phyloP scores from a whole-genome alignment of 2,888 invertebrate species.

The Tiphia femorata region DNA sequence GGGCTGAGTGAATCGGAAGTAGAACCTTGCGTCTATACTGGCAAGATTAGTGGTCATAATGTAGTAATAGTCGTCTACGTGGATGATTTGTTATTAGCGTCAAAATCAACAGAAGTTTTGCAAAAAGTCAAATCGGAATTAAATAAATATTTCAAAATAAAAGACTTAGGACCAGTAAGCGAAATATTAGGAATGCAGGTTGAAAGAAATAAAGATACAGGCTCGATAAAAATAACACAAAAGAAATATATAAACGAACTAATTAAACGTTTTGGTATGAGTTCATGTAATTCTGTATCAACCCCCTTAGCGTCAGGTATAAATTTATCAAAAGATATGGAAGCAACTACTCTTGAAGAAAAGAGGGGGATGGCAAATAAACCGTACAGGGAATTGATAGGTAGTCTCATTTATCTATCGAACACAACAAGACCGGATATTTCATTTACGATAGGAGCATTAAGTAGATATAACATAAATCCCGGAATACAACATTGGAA shows the following conservation, averaged over 20 bases:
- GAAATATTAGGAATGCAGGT: constrained; percentile 10
- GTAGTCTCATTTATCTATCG: constrained; percentile 2
- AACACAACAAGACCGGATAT: constrained; percentile 9
- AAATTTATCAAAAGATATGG: too few species aligned
- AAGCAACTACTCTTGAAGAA: neutral
- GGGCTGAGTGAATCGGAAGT: constrained; percentile 8
- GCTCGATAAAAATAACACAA: neutral
- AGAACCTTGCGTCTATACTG: constrained; percentile 26
- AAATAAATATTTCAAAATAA: constrained; percentile 3
- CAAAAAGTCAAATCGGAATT: neutral
- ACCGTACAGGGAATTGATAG: constrained; percentile 7
- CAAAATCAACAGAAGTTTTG: neutral
- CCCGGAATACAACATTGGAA: constrained; percentile 3
- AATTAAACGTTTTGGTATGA: neutral
- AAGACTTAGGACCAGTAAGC: constrained; percentile 1
- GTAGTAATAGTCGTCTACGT: constrained; percentile 25
- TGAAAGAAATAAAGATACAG: neutral
- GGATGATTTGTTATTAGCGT: constrained; percentile 19
- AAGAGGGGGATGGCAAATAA: neutral
- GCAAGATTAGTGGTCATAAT: neutral
- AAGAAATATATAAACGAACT: neutral
- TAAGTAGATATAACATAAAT: constrained; percentile 10
- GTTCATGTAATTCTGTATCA: neutral
- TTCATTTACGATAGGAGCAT: neutral
- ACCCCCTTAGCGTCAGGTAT: neutral